These are phyloP conservation scores for Antheraea mylitta DNA, from an alignment of 1,140 invertebrate genomes.

Conservation along the genomic window DNA sequence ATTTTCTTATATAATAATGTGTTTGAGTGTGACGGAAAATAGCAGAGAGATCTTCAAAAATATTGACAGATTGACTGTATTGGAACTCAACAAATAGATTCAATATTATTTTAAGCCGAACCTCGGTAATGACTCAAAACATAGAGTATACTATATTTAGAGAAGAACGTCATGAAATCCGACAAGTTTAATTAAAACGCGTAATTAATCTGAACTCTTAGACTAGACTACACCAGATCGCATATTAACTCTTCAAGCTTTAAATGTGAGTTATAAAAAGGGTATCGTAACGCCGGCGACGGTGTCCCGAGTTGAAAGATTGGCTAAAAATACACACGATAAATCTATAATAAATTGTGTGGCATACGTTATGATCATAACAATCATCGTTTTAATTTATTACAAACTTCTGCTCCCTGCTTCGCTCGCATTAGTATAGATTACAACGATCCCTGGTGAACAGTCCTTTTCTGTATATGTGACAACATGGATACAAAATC, in stretches of 20 bases:
- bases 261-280: conserved; percentile 1
- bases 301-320: neutral
- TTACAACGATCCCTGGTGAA: no score
- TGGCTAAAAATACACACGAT: neutral
- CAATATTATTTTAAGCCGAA: no score
- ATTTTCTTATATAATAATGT: no score
- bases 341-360: neutral
- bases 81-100: no score
- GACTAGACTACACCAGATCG: neutral
- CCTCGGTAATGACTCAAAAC: no score
- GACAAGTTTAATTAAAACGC: neutral
- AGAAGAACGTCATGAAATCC: neutral
- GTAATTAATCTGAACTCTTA: conserved; percentile 1
- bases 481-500: no score
- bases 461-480: no score
- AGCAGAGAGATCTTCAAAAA: no score
- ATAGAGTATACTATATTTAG: neutral
- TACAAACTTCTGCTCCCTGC: no score
- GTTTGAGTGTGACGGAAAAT: no score
- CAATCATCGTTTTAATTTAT: neutral
- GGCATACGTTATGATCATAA: neutral
- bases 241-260: neutral
- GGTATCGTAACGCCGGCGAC: neutral
- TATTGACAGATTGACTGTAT: no score
- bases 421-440: no score